Conservation (phyloP, 2,113 vertebrate species). For the Pogonocichla stellata region DNA sequence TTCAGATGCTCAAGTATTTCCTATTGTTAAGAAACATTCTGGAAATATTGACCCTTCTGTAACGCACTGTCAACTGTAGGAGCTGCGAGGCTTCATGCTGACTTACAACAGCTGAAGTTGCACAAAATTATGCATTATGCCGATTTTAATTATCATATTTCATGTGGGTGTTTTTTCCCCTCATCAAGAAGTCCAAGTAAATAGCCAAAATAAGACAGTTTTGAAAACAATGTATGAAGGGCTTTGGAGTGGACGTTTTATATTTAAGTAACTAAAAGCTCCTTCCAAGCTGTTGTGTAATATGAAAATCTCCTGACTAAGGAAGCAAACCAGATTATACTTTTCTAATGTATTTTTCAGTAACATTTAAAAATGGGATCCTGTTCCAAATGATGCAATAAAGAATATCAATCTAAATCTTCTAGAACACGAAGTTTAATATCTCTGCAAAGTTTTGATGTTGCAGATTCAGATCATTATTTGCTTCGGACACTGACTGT, state of each 20-base stretch:
- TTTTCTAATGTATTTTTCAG: constrained; percentile 8
- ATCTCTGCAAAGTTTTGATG: not conserved
- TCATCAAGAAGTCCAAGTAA: not conserved
- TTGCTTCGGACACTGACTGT: not conserved
- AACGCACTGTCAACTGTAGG: not conserved
- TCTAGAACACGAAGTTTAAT: constrained; percentile 26
- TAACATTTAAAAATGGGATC: not conserved
- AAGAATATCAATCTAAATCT: not conserved
- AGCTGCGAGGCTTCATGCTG: not conserved
- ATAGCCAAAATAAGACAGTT: not conserved
- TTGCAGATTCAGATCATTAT: not conserved
- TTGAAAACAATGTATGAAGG: not conserved
- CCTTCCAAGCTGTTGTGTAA: not conserved
- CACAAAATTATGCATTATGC: not conserved
- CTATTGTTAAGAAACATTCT: not conserved
- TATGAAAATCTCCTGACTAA: not conserved
- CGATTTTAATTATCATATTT: constrained; percentile 14
- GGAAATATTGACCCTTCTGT: not conserved
- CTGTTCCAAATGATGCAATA: not conserved
- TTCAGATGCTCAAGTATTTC: not conserved
- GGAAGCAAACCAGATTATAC: not conserved
- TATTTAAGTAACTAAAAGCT: not conserved
- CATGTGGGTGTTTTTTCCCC: not conserved
- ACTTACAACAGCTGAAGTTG: not conserved
- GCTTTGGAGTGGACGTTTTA: not conserved